These are phyloP conservation scores for Whitmania pigra DNA, from an alignment of 1,140 invertebrate genomes.

Conservation along the genomic window DNA sequence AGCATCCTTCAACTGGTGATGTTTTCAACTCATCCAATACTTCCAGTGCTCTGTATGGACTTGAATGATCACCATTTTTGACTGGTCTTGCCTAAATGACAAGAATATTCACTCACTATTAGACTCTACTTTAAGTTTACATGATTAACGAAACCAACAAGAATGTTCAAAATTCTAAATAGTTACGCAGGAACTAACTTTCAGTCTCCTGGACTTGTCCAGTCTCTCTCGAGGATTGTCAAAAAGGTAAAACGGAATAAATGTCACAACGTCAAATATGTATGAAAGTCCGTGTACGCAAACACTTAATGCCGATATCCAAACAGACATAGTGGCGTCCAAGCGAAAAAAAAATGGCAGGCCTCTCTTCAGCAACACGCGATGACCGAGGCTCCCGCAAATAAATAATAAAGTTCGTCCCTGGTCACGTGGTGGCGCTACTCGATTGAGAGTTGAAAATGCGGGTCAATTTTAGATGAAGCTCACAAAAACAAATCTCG, in stretches of 20 bases:
- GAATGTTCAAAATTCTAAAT: neutral
- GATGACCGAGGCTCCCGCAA: too few relatives aligned
- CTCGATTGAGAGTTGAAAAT: too few relatives aligned
- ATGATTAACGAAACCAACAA: neutral
- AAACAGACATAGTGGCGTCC: neutral
- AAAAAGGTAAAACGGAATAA: neutral
- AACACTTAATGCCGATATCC: neutral
- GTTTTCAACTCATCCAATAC: slow-evolving; percentile 28
- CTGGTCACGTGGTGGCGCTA: too few relatives aligned
- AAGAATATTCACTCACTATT: neutral
- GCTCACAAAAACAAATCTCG: too few relatives aligned
- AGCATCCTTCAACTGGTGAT: slow-evolving; percentile 53
- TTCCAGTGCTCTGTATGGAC: slow-evolving; percentile 35
- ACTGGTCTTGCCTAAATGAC: slow-evolving; percentile 10
- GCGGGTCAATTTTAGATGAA: too few relatives aligned
- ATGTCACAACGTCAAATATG: slow-evolving; percentile 4
- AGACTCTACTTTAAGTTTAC: neutral
- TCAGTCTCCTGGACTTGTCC: neutral
- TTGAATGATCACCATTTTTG: neutral
- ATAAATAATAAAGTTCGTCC: too few relatives aligned
- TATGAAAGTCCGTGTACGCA: neutral
- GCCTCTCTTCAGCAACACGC: too few relatives aligned
- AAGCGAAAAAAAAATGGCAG: too few relatives aligned
- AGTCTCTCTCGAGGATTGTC: neutral
- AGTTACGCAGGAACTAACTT: neutral